phyloP scores from a whole-genome alignment of 2,797 vertebrate genomes.

The Notamacropus eugenii region DNA sequence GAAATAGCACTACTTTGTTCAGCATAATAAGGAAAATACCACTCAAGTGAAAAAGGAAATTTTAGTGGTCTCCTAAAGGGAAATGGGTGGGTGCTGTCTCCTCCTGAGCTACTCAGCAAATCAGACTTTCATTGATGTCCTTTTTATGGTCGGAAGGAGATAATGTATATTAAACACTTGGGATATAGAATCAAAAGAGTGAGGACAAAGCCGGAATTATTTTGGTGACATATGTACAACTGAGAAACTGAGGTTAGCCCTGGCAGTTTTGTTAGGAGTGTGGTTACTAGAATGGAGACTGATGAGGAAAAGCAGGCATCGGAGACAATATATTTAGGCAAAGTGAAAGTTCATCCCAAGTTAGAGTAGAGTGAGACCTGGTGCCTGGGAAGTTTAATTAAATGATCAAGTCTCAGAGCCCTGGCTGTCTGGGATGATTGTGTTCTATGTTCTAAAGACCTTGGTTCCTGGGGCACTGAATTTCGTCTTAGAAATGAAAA shows the following conservation, averaged over 20 bases:
- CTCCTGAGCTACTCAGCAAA: background rate
- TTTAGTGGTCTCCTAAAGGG: background rate
- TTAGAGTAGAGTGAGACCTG: background rate
- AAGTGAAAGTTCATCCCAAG: background rate
- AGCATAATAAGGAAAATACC: background rate
- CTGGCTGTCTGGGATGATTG: background rate
- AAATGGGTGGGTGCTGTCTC: background rate
- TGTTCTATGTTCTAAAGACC: background rate
- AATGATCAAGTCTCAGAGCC: background rate
- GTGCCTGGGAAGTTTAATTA: background rate
- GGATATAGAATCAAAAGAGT: background rate
- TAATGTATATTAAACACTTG: background rate
- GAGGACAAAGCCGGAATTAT: background rate
- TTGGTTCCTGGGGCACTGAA: background rate
- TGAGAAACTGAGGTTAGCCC: background rate
- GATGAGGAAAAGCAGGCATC: background rate
- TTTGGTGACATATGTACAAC: background rate
- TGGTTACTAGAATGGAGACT: background rate
- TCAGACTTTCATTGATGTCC: background rate
- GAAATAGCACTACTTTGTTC: background rate
- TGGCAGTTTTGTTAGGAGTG: background rate
- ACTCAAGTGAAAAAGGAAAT: background rate
- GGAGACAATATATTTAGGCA: background rate
- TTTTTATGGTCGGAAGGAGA: background rate
- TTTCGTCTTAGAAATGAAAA: background rate